Base-by-base conservation (phyloP, 1,140 invertebrate species). In the Drosophila pseudoananassae region DNA sequence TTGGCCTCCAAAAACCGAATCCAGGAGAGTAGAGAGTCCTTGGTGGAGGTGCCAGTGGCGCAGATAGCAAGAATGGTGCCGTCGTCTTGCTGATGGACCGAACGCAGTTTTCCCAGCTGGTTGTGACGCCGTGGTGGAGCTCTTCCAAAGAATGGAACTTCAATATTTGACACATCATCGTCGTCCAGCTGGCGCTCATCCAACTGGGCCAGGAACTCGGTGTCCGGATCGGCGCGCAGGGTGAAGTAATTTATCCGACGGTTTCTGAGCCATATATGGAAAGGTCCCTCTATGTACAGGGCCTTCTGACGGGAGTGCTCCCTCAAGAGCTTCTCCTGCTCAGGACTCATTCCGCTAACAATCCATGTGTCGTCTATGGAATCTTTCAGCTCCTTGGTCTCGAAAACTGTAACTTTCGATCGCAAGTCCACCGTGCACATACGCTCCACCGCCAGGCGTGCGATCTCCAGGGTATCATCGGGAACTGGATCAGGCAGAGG, bases 351-450 rank as follows among this genome's bases (percentile, higher is more conserved):
- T 0, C 95, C 96, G 92, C 96, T 98, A 0, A 98, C 95, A 70
- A 99, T 97, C 97, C 98, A 99, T 0, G 98, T 99, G 80, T 98
- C 94, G 66, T 99, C 98, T 7, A 96, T 88, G 4, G 96, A 94
- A 79, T 97, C 96, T 75, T 94, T 93, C 23, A 98, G 92, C 71
- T 96, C 93, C 80, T 93, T 92, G 45, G 95, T 95, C 91, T 97
- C 92, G 92, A 94, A 96, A 51, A 96, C 92, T 4, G 93, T 93
- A 27, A 98, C 92, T 78, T 94, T 93, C 33, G 94, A 96, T 60
- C 95, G 94, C 10, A 95, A 83, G 93, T 99, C 98, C n/a, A 97
- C 94, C 56, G 95, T 95, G 47, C 95, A 95, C 91, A 99, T 99
- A 84, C 97, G 95, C 71, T 95, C 92, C 36, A 99, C 94, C 0